Evolutionary conservation across 1,140 invertebrate genomes (phyloP).

Genomic region (Camponotus vicinus): DNA sequence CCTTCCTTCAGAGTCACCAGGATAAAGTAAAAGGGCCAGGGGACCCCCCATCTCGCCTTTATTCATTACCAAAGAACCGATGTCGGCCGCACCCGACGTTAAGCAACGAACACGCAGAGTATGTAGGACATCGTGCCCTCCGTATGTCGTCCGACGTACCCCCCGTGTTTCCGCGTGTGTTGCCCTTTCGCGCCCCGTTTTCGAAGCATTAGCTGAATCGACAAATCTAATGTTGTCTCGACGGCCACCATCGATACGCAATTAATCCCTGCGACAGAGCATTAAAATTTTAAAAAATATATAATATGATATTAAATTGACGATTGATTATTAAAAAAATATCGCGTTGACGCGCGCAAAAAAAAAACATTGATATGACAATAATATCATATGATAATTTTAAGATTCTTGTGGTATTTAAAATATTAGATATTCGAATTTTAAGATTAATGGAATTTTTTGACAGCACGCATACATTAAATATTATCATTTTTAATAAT

Average conservation of each 20-base stretch:
- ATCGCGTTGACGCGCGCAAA: not conserved
- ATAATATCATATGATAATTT: not conserved
- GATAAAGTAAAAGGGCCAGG: slow-evolving; percentile 76
- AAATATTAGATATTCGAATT: not conserved
- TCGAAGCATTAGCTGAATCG: not conserved
- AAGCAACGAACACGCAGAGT: slow-evolving; percentile 77
- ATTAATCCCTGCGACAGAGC: not conserved
- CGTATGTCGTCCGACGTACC: slow-evolving; percentile 82
- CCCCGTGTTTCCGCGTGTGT: slow-evolving; percentile 76
- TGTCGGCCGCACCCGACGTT: slow-evolving; percentile 76
- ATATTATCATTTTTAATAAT: not conserved
- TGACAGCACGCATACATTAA: not conserved
- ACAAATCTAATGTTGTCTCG: not conserved
- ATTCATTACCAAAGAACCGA: slow-evolving; percentile 77
- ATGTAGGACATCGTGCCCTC: slow-evolving; percentile 80
- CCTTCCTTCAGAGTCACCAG: slow-evolving; percentile 79
- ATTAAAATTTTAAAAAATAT: not conserved
- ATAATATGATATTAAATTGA: not conserved
- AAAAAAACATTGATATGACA: not conserved
- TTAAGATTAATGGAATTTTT: not conserved
- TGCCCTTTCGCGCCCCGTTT: slow-evolving; percentile 16
- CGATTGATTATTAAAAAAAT: not conserved
- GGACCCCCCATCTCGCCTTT: slow-evolving; percentile 84
- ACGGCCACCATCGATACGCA: not conserved
- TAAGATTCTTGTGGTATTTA: not conserved